Conservation (phyloP, 2,797 vertebrate species). For the Graptemys geographica region DNA sequence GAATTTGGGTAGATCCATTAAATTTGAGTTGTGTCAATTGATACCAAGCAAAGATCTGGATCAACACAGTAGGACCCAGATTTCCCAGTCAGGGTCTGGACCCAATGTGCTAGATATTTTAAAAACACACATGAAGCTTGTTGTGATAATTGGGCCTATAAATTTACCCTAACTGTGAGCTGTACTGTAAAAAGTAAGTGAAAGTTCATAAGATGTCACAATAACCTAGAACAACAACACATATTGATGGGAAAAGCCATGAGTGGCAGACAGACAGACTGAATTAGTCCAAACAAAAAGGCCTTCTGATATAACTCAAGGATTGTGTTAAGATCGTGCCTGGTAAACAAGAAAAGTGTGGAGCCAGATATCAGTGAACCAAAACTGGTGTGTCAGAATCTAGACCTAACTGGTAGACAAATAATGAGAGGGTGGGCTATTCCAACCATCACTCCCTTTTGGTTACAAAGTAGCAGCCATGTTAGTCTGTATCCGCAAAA, state of each 20-base stretch:
- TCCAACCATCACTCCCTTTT: not conserved
- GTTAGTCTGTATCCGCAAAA: too few species aligned
- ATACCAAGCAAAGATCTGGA: not conserved
- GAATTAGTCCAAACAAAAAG: not conserved
- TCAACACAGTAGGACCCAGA: not conserved
- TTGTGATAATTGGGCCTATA: not conserved
- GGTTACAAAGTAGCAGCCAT: too few species aligned
- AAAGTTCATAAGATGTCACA: not conserved
- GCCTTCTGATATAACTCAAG: not conserved
- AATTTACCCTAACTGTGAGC: not conserved
- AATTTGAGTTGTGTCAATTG: constrained; percentile 18
- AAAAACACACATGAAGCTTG: too few species aligned
- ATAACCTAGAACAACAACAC: not conserved
- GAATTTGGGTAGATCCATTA: constrained; percentile 35
- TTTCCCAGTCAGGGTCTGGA: not conserved
- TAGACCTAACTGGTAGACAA: not conserved
- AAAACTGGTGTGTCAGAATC: not conserved
- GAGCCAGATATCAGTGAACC: not conserved
- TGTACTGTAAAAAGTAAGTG: not conserved
- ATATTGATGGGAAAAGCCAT: not conserved
- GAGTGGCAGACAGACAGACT: not conserved
- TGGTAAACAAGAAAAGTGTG: not conserved
- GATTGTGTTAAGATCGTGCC: not conserved
- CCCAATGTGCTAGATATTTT: not conserved
- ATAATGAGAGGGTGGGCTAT: not conserved